Percentiles rank a stretch among this genome's conserved stretches.
Conservation (phyloP, 1,140 invertebrate genomes). For the Campoletis sonorensis region DNA sequence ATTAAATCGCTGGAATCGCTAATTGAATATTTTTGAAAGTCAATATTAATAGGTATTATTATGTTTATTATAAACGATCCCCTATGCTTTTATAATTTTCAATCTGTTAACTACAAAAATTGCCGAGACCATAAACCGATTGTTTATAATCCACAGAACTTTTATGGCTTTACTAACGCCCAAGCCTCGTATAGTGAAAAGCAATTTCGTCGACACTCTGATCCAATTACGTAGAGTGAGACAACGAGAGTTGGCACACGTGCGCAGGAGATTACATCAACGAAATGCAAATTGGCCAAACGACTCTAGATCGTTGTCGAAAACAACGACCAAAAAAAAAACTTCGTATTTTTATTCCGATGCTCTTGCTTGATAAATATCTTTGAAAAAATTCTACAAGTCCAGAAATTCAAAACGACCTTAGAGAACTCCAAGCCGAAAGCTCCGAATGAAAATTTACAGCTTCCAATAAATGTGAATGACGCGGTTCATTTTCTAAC, state of each 20-base stretch:
- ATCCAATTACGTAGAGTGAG: conserved; percentile 21
- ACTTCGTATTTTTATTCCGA: background rate
- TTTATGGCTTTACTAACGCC: conserved; percentile 2
- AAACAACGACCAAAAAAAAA: background rate
- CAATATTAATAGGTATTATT: no score
- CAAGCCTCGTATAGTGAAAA: background rate
- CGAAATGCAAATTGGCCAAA: conserved; percentile 32
- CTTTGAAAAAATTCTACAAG: background rate
- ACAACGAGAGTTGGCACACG: background rate
- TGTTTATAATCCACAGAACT: conserved; percentile 20
- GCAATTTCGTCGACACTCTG: conserved; percentile 29
- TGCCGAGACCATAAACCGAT: background rate
- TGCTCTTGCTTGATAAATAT: background rate
- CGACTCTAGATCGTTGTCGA: conserved; percentile 28
- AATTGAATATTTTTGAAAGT: no score
- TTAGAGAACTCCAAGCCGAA: no score
- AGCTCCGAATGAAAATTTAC: no score
- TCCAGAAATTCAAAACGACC: no score
- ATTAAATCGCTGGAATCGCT: no score
- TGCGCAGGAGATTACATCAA: conserved; percentile 25
- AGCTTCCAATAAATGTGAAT: no score
- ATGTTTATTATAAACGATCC: no score
- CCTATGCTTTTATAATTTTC: background rate
- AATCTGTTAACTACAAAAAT: background rate
- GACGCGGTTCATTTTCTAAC: no score